Evolutionary conservation across 2,888 invertebrate genomes (phyloP), one percentile per base, ranked within the genome.

Genomic region (Cataglyphis rosenhaueri): DNA sequence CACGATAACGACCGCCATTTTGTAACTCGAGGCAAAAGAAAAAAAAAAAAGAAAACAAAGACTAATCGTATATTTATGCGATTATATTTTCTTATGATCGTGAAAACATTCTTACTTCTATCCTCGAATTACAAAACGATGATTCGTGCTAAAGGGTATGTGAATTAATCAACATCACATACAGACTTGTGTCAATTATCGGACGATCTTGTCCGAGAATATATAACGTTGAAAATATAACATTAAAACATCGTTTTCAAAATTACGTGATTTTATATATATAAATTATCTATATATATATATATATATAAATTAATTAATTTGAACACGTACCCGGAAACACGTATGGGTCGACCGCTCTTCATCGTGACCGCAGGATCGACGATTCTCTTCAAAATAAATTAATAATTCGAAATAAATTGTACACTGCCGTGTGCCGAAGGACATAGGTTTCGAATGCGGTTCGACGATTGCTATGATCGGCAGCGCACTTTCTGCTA

Each of bases 351-450:
- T 81, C 61, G 73, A 57, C 73, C 66, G 32, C 57, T 87, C 85
- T 88, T 89, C 90, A 88, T 90, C 88, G 86, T 79, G 89, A 81
- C 87, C 85, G 86, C 85, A 78, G 85, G 83, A 88, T 87, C 86
- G 81, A 79, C 76, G 73, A 71, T 84, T 83, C 78, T 84, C 82
- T 83, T 83, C 52, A 71, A 79, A 83, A 84, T 62, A 62, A 62
- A 85, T 86, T 88, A n/a, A 48, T 48, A n/a, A 6, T 48, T 48
- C 18, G 6, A 48, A 48, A 48, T 57, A 57, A 57, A 84, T 85
- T 86, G 41, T 44, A 87, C 89, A 89, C 89, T 89, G 89, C 88
- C 89, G 86, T 84, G 88, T 86, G 88, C 83, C 89, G 88, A 89
- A 88, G 85, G 85, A 89, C 89, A 88, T 88, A 84, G 84, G 87